Conservation (phyloP, 2,888 invertebrate species). For the Synanthedon formicaeformis region DNA sequence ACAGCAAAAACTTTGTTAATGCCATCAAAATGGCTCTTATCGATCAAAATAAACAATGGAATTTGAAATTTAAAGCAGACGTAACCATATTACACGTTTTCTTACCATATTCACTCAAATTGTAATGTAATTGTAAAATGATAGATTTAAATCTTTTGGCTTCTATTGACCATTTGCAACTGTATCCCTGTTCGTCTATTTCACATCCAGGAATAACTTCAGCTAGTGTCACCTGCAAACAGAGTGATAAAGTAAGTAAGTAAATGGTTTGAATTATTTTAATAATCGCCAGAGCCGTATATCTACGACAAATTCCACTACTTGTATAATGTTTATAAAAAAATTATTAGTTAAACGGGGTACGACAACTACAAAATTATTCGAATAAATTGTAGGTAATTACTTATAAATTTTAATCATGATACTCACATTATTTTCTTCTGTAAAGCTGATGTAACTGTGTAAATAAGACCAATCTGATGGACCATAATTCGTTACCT, state of each 20-base stretch:
- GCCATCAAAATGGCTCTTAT: too few relatives aligned
- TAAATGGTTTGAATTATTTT: too few relatives aligned
- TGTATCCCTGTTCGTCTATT: constrained; percentile 4
- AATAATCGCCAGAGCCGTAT: too few relatives aligned
- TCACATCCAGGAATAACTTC: constrained; percentile 27
- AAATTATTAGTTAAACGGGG: too few relatives aligned
- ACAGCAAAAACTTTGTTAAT: neutral
- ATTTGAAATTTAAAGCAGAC: too few relatives aligned
- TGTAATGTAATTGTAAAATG: constrained; percentile 26
- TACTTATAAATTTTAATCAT: neutral
- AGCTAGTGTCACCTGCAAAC: constrained; percentile 28
- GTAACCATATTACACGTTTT: neutral
- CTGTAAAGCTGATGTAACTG: constrained; percentile 22
- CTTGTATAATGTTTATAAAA: too few relatives aligned
- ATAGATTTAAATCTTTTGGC: constrained; percentile 34
- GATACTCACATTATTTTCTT: constrained; percentile 22
- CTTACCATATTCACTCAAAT: constrained; percentile 35
- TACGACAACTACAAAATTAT: too few relatives aligned
- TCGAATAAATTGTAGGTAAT: too few relatives aligned
- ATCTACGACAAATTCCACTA: too few relatives aligned
- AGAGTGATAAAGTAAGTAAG: too few relatives aligned
- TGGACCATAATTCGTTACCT: constrained; percentile 52
- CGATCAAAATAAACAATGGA: too few relatives aligned
- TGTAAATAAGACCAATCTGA: constrained; percentile 39
- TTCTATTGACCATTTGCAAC: constrained; percentile 30